These are phyloP conservation scores for Bombus turneri DNA, from an alignment of 1,140 invertebrate species.

Conservation along the genomic window DNA sequence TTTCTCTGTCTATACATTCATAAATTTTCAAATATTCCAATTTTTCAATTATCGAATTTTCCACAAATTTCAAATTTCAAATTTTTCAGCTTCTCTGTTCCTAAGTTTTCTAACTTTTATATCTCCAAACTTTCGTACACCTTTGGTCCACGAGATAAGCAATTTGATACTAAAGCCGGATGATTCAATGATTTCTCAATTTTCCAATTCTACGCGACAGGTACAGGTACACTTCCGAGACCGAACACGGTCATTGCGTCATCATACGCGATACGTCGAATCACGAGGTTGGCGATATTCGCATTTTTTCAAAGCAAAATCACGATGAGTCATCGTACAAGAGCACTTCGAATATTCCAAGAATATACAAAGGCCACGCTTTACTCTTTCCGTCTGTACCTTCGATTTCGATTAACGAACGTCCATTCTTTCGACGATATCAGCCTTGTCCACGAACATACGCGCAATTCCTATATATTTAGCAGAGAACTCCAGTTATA, in stretches of 20 bases:
- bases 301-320: slow-evolving; percentile 12
- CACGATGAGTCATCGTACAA: background rate
- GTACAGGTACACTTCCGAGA: background rate
- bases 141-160: too few relatives aligned
- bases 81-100: background rate
- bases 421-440: background rate
- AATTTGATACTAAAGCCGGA: background rate
- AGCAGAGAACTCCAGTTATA: background rate
- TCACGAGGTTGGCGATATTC: background rate
- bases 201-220: too few relatives aligned
- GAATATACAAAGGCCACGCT: background rate
- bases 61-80: background rate
- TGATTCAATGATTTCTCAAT: background rate
- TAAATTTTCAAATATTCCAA: background rate
- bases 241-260: background rate
- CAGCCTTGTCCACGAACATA: background rate
- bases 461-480: too few relatives aligned
- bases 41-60: background rate
- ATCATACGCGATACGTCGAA: background rate
- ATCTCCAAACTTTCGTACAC: too few relatives aligned
- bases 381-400: background rate
- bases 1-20: background rate
- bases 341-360: too few relatives aligned
- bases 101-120: background rate
- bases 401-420: slow-evolving; percentile 6